Conservation (phyloP, 2,797 vertebrate species). For the Chloroceryle amazona region DNA sequence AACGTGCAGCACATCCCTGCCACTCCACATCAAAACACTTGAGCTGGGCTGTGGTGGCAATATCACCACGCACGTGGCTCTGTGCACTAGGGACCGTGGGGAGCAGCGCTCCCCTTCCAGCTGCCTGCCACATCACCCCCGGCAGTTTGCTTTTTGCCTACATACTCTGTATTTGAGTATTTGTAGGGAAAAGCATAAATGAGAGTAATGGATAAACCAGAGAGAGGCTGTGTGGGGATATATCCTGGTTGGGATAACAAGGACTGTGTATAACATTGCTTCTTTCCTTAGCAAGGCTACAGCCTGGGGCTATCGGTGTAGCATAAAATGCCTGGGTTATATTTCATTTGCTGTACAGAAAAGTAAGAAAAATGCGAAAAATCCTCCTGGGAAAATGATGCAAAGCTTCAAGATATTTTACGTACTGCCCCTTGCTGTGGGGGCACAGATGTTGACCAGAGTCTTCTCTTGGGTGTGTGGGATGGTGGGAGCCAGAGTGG, state of each 20-base stretch:
- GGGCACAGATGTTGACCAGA: neutral
- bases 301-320: neutral
- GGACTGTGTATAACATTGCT: neutral
- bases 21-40: rapidly evolving
- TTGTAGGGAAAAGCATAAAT: neutral
- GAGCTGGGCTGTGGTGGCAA: neutral
- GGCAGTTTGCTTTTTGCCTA: neutral
- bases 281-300: neutral
- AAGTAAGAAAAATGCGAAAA: neutral
- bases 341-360: neutral
- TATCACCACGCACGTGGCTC: rapidly evolving
- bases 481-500: neutral
- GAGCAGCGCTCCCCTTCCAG: neutral
- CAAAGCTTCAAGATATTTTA: neutral
- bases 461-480: neutral
- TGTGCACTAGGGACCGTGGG: neutral
- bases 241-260: neutral
- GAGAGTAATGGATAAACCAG: neutral
- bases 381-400: neutral
- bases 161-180: neutral
- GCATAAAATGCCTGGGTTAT: neutral
- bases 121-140: rapidly evolving
- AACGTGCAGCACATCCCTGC: rapidly evolving
- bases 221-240: neutral
- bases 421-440: neutral